Evolutionary conservation across 2,113 vertebrate genomes (phyloP).

Genomic region (Nerophis lumbriciformis): DNA sequence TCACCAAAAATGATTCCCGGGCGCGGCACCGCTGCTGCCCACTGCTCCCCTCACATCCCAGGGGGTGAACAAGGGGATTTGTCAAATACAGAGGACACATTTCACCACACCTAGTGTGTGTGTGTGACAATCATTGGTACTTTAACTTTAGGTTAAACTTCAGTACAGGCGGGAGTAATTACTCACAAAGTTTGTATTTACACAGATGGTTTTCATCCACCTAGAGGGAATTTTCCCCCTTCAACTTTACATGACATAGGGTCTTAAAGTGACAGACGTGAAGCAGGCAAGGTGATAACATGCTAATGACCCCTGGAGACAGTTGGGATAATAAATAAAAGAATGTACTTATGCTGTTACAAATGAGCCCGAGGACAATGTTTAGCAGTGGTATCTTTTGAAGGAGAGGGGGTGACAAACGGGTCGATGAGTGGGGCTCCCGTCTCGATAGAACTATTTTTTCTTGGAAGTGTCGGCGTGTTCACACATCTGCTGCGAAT

Average conservation of each 20-base stretch:
- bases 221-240: background rate
- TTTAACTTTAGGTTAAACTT: conserved; percentile 16
- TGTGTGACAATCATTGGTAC: too few relatives aligned
- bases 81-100: too few relatives aligned
- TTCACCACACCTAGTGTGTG: too few relatives aligned
- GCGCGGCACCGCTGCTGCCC: too few relatives aligned
- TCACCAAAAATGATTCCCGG: too few relatives aligned
- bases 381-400: conserved; percentile 23
- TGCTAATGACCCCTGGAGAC: conserved; percentile 41
- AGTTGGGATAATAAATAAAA: conserved; percentile 55
- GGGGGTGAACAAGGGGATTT: too few relatives aligned
- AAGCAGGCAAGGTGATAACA: conserved; percentile 55
- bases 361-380: conserved; percentile 15
- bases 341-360: conserved; percentile 40
- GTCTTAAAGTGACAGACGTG: conserved; percentile 36
- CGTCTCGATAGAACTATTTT: conserved; percentile 45
- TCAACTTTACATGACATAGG: conserved; percentile 36
- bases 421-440: conserved; percentile 2
- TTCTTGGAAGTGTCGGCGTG: conserved; percentile 35
- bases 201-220: conserved; percentile 69
- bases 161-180: conserved; percentile 56
- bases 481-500: conserved; percentile 60
- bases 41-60: too few relatives aligned
- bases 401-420: conserved; percentile 30
- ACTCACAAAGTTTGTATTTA: conserved; percentile 55